Conservation (phyloP, 2,888 invertebrate genomes). For the Orthosia incerta region DNA sequence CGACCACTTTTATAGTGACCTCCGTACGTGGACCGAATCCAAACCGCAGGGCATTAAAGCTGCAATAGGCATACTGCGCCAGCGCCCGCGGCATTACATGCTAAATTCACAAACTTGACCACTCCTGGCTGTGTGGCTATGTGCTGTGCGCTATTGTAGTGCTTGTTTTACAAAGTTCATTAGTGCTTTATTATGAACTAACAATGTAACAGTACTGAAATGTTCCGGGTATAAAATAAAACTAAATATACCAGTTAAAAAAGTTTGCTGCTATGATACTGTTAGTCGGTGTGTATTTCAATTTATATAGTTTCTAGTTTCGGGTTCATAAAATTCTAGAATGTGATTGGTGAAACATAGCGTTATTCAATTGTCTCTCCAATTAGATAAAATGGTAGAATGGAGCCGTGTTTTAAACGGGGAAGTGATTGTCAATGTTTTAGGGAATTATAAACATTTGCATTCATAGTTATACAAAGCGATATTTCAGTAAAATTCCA, state of each 20-base stretch:
- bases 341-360: conserved; percentile 33
- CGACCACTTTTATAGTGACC: conserved; percentile 85
- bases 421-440: neutral
- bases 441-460: neutral
- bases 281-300: neutral
- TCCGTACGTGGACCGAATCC: conserved; percentile 85
- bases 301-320: neutral
- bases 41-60: conserved; percentile 85
- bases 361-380: conserved; percentile 25
- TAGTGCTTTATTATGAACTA: conserved; percentile 18
- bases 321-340: neutral
- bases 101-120: conserved; percentile 76
- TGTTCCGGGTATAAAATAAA: neutral
- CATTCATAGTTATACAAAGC: neutral
- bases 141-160: conserved; percentile 32
- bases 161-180: conserved; percentile 41
- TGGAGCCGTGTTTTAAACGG: neutral
- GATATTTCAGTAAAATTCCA: neutral
- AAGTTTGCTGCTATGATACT: neutral
- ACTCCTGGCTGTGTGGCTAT: conserved; percentile 64
- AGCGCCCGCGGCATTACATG: conserved; percentile 74
- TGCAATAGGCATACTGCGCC: conserved; percentile 83
- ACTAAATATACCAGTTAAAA: neutral
- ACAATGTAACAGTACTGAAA: conserved; percentile 13
- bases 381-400: conserved; percentile 29